Evolutionary conservation across 2,797 vertebrate species (phyloP).

Genomic region (Pantherophis alleghaniensis): DNA sequence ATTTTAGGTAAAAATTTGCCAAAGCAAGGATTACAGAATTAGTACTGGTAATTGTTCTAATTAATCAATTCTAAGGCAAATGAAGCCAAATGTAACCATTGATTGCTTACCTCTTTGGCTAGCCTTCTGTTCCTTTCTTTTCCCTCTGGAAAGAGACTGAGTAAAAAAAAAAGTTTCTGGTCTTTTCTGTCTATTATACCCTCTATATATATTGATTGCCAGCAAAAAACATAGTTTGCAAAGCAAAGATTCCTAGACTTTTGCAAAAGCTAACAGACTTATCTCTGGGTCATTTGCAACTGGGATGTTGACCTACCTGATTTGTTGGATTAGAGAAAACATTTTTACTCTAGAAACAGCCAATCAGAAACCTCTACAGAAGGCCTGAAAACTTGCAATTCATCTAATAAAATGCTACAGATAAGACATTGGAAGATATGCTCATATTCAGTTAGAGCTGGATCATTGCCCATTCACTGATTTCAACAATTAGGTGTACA

Average conservation of each 20-base stretch:
- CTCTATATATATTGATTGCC: constrained; percentile 56
- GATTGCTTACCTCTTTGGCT: constrained; percentile 59
- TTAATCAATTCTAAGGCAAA: constrained; percentile 24
- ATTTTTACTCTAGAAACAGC: background rate
- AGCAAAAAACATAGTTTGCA: constrained; percentile 47
- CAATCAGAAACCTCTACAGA: background rate
- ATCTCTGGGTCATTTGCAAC: constrained; percentile 52
- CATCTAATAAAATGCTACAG: background rate
- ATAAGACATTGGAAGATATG: background rate
- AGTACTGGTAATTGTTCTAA: background rate
- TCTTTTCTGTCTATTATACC: constrained; percentile 37
- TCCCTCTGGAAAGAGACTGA: constrained; percentile 27
- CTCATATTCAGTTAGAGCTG: background rate
- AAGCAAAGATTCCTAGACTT: constrained; percentile 55
- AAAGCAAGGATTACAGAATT: constrained; percentile 4
- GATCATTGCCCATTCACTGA: background rate
- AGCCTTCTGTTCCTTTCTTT: constrained; percentile 27
- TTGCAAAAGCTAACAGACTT: constrained; percentile 61
- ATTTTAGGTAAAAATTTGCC: constrained; percentile 16
- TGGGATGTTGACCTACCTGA: constrained; percentile 38
- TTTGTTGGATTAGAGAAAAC: constrained; percentile 1
- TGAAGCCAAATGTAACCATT: background rate
- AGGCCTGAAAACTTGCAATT: background rate
- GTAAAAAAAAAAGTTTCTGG: constrained; percentile 35
- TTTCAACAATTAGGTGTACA: background rate